Base-by-base conservation (phyloP, 2,888 invertebrate species). In the Panopea generosa region DNA sequence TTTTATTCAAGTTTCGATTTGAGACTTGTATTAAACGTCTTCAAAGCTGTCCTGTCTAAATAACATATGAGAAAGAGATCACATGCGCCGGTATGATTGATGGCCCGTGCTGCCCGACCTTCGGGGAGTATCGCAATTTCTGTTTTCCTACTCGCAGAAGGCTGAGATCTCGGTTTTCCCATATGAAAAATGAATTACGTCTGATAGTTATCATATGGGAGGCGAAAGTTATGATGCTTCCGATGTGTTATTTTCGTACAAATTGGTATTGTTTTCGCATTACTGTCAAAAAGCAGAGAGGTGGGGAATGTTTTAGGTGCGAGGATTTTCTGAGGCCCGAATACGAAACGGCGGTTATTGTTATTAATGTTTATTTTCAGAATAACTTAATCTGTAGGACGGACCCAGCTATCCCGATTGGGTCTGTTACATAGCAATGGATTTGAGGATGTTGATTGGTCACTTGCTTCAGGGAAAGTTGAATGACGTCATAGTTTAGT, bases 231-330 rank as follows among this genome's bases (percentile, higher is more conserved):
- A 72, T 68, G 77, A 68, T 50, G 72, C 27, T 60, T 52, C 6
- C 43, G 72, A 77, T 69, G 77, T 77, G 77, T 77, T 77, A 77
- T 68, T 72, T 72, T 72, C 77, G 60, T 69, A 77, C 77, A 72
- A 72, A 77, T 77, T 77, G 77, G 77, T 68, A 77, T 77, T 77
- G 77, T 77, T 77, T 77, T 77, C 69, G 61, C 77, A 77, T 77
- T 73, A 77, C 72, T 72, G 77, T 72, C 77, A 77, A 60, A 50
- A 43, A 22, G 49, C 22, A 33, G 50, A 24, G 50, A 33, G 40
- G 29, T 29, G 62, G 33, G 38, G 60, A 49, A 27, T 26, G 16
- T 47, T 60, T 57, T 57, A 43, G 33, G 33, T 33, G 33, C 33
- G 33, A 33, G 33, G 33, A 33, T 33, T 33, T 11, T 4, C 11